phyloP scores from a whole-genome alignment of 1,140 invertebrate genomes.

The Polyergus mexicanus region DNA sequence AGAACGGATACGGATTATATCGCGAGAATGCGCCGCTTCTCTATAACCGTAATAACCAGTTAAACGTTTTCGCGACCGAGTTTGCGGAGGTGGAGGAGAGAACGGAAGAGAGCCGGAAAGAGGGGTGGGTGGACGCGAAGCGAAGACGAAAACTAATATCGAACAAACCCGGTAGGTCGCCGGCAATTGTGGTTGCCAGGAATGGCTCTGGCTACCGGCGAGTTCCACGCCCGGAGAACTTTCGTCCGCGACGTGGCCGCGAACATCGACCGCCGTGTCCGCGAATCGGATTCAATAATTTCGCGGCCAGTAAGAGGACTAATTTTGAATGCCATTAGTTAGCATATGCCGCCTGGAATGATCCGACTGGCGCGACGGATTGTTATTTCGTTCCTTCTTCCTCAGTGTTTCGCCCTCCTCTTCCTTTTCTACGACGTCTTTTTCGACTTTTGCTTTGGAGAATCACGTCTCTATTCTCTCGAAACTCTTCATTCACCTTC shows the following conservation, averaged over 20 bases:
- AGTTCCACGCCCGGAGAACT: conserved; percentile 64
- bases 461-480: neutral
- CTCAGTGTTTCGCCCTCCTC: conserved; percentile 18
- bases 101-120: conserved; percentile 5
- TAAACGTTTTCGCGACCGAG: conserved; percentile 81
- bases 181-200: conserved; percentile 82
- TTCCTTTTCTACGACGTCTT: neutral
- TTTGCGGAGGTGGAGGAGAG: conserved; percentile 33
- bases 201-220: conserved; percentile 69
- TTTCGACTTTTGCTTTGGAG: conserved; percentile 5
- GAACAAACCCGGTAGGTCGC: conserved; percentile 76
- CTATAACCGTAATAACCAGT: conserved; percentile 83
- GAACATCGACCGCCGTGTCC: conserved; percentile 5
- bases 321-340: conserved; percentile 86
- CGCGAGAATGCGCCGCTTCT: conserved; percentile 52
- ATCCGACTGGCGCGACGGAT: conserved; percentile 71
- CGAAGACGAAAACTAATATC: conserved; percentile 84
- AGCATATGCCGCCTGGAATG: conserved; percentile 80
- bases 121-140: conserved; percentile 54
- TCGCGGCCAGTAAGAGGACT: conserved; percentile 78
- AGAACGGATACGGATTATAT: conserved; percentile 72
- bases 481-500: conserved; percentile 27
- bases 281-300: conserved; percentile 79
- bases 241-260: conserved; percentile 65
- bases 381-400: conserved; percentile 78